Evolutionary conservation across 2,888 invertebrate genomes (phyloP).

Genomic region (Philaethria dido): DNA sequence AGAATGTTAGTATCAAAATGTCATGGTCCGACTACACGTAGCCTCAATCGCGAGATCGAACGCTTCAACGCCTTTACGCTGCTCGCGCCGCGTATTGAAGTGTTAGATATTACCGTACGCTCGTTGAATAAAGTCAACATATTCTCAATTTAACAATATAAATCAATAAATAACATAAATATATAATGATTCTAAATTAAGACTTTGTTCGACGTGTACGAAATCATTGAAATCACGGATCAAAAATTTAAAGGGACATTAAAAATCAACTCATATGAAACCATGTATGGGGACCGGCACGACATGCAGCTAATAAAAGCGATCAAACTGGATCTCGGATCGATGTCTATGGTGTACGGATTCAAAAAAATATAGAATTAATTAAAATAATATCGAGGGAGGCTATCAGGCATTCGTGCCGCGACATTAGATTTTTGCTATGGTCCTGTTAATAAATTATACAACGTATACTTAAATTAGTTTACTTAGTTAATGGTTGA

Average conservation of each 20-base stretch:
- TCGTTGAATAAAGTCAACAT: conserved; percentile 22
- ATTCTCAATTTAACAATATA: background rate
- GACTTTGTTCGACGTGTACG: conserved; percentile 24
- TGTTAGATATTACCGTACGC: conserved; percentile 4
- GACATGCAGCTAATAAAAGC: conserved; percentile 75
- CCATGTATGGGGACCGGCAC: conserved; percentile 57
- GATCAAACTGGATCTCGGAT: conserved; percentile 75
- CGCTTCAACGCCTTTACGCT: conserved; percentile 65
- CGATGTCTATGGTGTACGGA: conserved; percentile 74
- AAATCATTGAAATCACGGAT: conserved; percentile 15
- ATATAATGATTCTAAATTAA: background rate
- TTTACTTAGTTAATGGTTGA: conserved; percentile 83
- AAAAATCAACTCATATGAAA: conserved; percentile 46
- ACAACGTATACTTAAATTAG: conserved; percentile 75
- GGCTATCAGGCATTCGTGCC: conserved; percentile 84
- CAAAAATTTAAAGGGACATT: conserved; percentile 29
- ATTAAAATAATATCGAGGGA: conserved; percentile 65
- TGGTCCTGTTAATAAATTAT: conserved; percentile 78
- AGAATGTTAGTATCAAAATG: conserved; percentile 87
- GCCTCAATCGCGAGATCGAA: conserved; percentile 66
- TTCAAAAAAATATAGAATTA: conserved; percentile 61
- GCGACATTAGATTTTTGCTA: conserved; percentile 68
- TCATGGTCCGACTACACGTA: conserved; percentile 78
- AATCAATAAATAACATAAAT: background rate
- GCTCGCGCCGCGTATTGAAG: conserved; percentile 46